Conservation (phyloP, 2,113 vertebrate genomes). For the Chloropsis hardwickii region DNA sequence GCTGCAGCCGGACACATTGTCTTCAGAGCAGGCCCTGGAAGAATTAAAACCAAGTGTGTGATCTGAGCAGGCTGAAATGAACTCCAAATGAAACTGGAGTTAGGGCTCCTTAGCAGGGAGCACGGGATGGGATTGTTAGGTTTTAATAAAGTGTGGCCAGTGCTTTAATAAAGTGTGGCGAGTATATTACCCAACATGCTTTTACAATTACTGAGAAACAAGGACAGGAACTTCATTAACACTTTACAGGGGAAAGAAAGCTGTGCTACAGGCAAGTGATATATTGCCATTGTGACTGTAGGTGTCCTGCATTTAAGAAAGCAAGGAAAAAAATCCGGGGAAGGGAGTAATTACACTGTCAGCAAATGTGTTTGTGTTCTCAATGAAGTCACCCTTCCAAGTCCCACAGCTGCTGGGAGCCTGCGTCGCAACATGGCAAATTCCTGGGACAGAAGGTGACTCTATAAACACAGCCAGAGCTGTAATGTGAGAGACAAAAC, state of each 20-base stretch:
- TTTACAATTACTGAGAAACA: conserved; percentile 58
- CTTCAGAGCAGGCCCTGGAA: neutral
- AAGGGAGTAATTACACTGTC: conserved; percentile 53
- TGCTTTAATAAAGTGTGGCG: conserved; percentile 61
- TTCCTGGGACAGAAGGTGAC: conserved; percentile 48
- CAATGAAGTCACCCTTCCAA: neutral
- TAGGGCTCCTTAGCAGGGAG: conserved; percentile 22
- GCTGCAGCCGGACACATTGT: neutral
- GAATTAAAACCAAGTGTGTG: conserved; percentile 65
- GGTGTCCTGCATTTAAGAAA: conserved; percentile 56
- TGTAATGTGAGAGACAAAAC: neutral
- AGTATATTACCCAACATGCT: conserved; percentile 53
- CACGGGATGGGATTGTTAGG: neutral
- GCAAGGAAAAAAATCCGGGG: neutral
- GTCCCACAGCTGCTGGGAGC: neutral
- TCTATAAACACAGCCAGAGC: conserved; percentile 16
- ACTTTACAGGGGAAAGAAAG: conserved; percentile 59
- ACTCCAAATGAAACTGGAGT: neutral
- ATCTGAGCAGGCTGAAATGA: neutral
- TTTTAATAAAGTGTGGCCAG: conserved; percentile 63
- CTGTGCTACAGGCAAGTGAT: conserved; percentile 45
- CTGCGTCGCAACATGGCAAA: neutral
- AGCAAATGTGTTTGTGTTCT: conserved; percentile 23
- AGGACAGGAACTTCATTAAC: conserved; percentile 68
- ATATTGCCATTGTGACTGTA: conserved; percentile 48